Evolutionary conservation across 2,113 vertebrate species (phyloP).

Genomic region (Ariopsis seemanni): DNA sequence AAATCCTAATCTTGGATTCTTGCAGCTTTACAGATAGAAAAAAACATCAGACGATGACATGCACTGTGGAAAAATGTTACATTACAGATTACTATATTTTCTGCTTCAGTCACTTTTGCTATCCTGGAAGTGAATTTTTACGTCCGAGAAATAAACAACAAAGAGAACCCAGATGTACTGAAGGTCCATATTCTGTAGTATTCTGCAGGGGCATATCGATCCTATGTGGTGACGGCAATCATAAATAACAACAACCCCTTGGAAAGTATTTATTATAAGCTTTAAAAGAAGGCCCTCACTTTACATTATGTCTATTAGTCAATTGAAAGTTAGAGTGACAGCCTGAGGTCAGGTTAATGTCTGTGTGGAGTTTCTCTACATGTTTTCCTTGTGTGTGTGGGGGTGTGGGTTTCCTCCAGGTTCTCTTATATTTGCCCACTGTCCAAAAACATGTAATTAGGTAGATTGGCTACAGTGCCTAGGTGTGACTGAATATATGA

Average conservation of each 20-base stretch:
- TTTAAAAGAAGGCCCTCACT: not conserved
- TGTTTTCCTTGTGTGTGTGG: not conserved
- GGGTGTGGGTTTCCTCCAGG: not conserved
- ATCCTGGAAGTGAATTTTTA: not conserved
- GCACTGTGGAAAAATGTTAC: not conserved
- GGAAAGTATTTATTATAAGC: not conserved
- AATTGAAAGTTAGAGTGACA: not conserved
- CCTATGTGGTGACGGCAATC: not conserved
- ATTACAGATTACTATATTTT: not conserved
- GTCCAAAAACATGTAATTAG: not conserved
- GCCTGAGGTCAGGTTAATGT: not conserved
- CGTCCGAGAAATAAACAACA: not conserved
- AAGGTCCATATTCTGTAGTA: not conserved
- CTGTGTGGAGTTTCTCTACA: not conserved
- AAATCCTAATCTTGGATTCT: not conserved
- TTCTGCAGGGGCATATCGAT: not conserved
- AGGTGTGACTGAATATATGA: not conserved
- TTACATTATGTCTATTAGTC: not conserved
- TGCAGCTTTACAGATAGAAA: conserved; percentile 2
- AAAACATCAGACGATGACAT: not conserved
- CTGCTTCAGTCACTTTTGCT: not conserved
- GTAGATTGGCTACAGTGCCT: not conserved
- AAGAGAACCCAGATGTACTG: not conserved
- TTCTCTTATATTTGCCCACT: not conserved
- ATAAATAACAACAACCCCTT: not conserved